Evolutionary conservation across 2,113 vertebrate species (phyloP).

Genomic region (Circaetus cinerascens): DNA sequence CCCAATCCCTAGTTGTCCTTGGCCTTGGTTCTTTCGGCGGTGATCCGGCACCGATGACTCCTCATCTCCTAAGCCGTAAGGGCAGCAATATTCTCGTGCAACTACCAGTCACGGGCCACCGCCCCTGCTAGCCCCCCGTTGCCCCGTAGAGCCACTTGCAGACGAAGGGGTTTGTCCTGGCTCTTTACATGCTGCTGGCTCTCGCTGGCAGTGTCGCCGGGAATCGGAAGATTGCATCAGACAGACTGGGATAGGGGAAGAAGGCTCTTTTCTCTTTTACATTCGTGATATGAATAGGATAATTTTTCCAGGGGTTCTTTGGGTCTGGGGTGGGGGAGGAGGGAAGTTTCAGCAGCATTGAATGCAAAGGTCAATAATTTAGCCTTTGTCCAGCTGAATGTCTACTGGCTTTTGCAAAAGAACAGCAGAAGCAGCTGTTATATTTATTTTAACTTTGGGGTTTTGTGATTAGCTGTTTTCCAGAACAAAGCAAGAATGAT

Average conservation of each 20-base stretch:
- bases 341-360: background rate
- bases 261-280: background rate
- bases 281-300: background rate
- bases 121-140: accelerated
- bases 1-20: background rate
- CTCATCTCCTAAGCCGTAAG: background rate
- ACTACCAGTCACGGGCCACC: accelerated
- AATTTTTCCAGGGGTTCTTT: background rate
- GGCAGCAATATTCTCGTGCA: background rate
- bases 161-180: background rate
- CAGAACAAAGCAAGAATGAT: background rate
- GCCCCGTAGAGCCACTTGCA: no score
- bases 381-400: background rate
- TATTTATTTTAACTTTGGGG: background rate
- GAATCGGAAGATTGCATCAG: background rate
- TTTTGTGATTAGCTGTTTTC: background rate
- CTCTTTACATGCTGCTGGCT: background rate
- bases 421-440: background rate
- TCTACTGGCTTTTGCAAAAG: background rate
- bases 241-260: background rate
- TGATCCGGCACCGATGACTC: background rate
- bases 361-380: background rate
- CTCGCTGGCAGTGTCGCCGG: accelerated
- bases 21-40: background rate
- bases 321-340: accelerated